Percentiles rank a stretch among this genome's conserved stretches.
Conservation (phyloP, 2,888 invertebrate species). For the Yponomeuta malinellus region DNA sequence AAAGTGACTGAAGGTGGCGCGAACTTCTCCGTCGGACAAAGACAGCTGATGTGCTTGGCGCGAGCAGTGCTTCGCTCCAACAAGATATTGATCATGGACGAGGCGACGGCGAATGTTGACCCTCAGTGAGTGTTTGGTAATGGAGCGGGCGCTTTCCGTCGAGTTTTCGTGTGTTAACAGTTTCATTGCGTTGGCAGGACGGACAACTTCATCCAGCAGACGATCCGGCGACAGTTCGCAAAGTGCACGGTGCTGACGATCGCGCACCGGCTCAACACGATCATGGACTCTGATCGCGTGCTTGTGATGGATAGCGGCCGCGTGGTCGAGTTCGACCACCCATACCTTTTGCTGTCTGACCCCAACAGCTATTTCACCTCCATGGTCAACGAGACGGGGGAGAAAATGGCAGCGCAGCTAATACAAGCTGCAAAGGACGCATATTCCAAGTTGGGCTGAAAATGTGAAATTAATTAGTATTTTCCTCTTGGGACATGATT, state of each 20-base stretch:
- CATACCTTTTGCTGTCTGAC: conserved; percentile 72
- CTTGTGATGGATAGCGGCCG: conserved; percentile 78
- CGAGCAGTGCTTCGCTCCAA: conserved; percentile 90
- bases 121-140: conserved; percentile 75
- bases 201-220: conserved; percentile 88
- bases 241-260: conserved; percentile 92
- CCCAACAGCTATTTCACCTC: conserved; percentile 70
- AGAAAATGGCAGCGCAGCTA: conserved; percentile 67
- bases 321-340: conserved; percentile 79
- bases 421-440: conserved; percentile 64
- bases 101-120: conserved; percentile 96
- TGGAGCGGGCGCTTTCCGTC: not conserved
- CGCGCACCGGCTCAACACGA: conserved; percentile 94
- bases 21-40: conserved; percentile 93
- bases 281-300: conserved; percentile 92
- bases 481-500: too few species aligned
- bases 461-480: not conserved
- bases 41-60: conserved; percentile 92
- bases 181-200: conserved; percentile 63
- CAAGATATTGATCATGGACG: conserved; percentile 90
- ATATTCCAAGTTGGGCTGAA: conserved; percentile 31
- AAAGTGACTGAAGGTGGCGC: conserved; percentile 84
- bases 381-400: conserved; percentile 78
- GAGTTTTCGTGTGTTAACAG: not conserved
- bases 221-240: conserved; percentile 85